These are phyloP conservation scores for Periophthalmus modestus DNA, from an alignment of 2,113 vertebrate genomes.

Conservation along the genomic window DNA sequence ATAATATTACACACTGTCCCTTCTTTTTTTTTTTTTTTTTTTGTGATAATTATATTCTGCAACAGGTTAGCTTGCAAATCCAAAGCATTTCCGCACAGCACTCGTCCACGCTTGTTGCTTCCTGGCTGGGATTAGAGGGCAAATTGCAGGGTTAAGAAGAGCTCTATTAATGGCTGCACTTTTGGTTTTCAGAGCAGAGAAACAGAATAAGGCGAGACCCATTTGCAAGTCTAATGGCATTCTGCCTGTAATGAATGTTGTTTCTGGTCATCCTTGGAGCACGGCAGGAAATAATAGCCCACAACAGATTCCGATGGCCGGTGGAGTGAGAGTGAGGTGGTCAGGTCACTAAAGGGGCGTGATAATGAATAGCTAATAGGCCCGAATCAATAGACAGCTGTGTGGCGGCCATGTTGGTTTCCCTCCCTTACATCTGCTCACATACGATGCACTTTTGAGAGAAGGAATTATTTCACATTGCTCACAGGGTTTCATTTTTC, in stretches of 20 bases:
- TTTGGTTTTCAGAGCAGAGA: slow-evolving; percentile 32
- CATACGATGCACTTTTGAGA: slow-evolving; percentile 21
- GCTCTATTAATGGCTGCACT: slow-evolving; percentile 44
- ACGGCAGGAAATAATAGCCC: slow-evolving; percentile 36
- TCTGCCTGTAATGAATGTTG: slow-evolving; percentile 58
- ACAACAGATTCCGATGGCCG: slow-evolving; percentile 41
- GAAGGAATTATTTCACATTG: slow-evolving; percentile 45
- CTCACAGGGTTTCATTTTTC: slow-evolving; percentile 42
- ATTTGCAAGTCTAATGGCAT: slow-evolving; percentile 65
- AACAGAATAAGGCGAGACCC: slow-evolving; percentile 18
- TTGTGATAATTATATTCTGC: not conserved
- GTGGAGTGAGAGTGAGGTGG: slow-evolving; percentile 37
- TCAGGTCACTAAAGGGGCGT: slow-evolving; percentile 43
- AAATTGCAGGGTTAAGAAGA: slow-evolving; percentile 49
- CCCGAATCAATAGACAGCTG: slow-evolving; percentile 50
- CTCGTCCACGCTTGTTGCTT: slow-evolving; percentile 25
- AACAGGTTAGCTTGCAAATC: slow-evolving; percentile 11
- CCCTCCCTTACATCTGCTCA: not conserved
- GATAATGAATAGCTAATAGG: slow-evolving; percentile 53
- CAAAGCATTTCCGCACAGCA: slow-evolving; percentile 3
- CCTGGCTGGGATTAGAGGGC: slow-evolving; percentile 23
- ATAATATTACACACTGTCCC: not conserved
- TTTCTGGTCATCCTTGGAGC: slow-evolving; percentile 43
- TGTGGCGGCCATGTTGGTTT: slow-evolving; percentile 18
- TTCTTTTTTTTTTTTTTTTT: no score